Percentiles rank a stretch among this genome's conserved stretches.
Evolutionary conservation across 1,140 invertebrate species (phyloP).

Genomic region (Cotesia vestalis): DNA sequence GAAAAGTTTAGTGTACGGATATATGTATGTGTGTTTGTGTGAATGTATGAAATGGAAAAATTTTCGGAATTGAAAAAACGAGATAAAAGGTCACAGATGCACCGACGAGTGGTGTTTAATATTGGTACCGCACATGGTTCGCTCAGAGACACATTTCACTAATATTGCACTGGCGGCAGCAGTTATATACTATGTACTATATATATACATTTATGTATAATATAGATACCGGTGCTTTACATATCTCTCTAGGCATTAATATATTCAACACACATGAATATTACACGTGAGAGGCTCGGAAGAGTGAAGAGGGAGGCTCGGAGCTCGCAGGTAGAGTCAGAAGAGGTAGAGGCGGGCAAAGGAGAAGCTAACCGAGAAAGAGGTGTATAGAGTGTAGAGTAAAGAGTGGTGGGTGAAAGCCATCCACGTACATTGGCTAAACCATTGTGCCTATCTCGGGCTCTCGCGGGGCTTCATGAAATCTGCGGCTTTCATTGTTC

Average conservation of each 20-base stretch:
- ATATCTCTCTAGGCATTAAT: slow-evolving; percentile 63
- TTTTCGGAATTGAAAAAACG: slow-evolving; percentile 19
- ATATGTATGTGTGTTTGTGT: no score
- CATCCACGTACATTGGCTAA: slow-evolving; percentile 42
- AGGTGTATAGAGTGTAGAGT: slow-evolving; percentile 17
- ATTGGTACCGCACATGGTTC: slow-evolving; percentile 60
- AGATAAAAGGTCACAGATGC: slow-evolving; percentile 52
- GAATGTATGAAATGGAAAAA: slow-evolving; percentile 11
- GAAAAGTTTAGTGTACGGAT: no score
- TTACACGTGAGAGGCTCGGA: slow-evolving; percentile 43
- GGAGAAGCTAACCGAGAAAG: slow-evolving; percentile 4
- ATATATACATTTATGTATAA: no score
- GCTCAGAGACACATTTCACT: slow-evolving; percentile 61
- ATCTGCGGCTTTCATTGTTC: slow-evolving; percentile 66
- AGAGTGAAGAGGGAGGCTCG: not conserved
- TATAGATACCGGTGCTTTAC: slow-evolving; percentile 46
- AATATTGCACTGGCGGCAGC: slow-evolving; percentile 52
- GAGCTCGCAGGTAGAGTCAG: not conserved
- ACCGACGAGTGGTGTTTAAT: slow-evolving; percentile 62
- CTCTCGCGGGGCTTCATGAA: slow-evolving; percentile 60
- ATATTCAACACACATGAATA: slow-evolving; percentile 66
- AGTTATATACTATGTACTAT: slow-evolving; percentile 22
- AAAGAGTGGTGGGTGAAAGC: slow-evolving; percentile 38
- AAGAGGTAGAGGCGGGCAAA: slow-evolving; percentile 11
- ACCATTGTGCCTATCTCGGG: slow-evolving; percentile 43